Evolutionary conservation across 2,797 vertebrate species (phyloP).

Genomic region (Sebastes glaucus): DNA sequence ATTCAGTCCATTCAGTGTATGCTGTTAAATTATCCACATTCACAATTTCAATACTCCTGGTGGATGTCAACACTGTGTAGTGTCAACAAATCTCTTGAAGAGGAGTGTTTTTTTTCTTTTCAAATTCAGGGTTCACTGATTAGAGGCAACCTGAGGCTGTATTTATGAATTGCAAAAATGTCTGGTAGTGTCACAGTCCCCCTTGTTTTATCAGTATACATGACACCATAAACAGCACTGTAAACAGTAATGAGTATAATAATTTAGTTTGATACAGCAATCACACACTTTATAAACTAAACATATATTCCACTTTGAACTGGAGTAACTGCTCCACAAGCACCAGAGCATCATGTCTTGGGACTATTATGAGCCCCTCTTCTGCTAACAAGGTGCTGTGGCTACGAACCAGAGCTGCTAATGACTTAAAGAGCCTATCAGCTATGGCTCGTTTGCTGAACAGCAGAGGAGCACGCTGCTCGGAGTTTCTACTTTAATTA

Average conservation of each 20-base stretch:
- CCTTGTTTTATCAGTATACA: background rate
- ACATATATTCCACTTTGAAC: conserved; percentile 19
- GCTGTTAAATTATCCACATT: background rate
- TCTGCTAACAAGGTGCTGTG: conserved; percentile 85
- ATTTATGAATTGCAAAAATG: background rate
- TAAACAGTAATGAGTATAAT: background rate
- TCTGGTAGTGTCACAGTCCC: background rate
- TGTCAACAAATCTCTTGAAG: background rate
- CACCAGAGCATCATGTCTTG: conserved; percentile 17
- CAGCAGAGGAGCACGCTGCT: conserved; percentile 72
- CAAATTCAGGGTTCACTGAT: background rate
- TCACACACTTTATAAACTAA: conserved; percentile 16
- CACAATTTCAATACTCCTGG: background rate
- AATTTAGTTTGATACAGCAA: background rate
- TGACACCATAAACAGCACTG: background rate
- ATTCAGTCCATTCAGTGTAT: background rate
- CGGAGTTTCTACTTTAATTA: conserved; percentile 92
- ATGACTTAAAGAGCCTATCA: conserved; percentile 95
- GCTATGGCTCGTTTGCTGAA: conserved; percentile 93
- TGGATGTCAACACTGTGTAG: background rate
- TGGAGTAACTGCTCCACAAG: conserved; percentile 8
- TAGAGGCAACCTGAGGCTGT: background rate
- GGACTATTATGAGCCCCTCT: conserved; percentile 38
- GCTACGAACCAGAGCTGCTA: conserved; percentile 88
- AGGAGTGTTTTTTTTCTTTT: background rate